Percentiles rank a stretch among this genome's conserved stretches.
These are phyloP conservation scores for Hiodon alosoides DNA, from an alignment of 2,113 vertebrate species.

Conservation along the genomic window DNA sequence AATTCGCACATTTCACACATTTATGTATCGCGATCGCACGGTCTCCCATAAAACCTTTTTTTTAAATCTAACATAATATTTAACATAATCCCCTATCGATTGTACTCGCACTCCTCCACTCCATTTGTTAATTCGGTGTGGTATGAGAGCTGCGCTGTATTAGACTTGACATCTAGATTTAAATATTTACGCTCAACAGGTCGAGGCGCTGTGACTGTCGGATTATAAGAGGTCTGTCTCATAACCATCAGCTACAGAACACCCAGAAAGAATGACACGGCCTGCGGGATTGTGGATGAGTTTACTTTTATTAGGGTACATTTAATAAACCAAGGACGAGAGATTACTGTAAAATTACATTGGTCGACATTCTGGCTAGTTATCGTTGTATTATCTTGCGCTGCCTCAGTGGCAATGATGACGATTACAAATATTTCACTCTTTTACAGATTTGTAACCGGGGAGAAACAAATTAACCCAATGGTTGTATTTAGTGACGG, in stretches of 20 bases:
- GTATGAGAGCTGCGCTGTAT: neutral
- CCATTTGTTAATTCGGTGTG: slow-evolving; percentile 4
- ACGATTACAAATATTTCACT: neutral
- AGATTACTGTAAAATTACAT: neutral
- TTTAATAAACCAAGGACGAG: neutral
- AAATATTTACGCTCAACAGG: slow-evolving; percentile 15
- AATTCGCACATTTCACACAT: no score
- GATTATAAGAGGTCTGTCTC: neutral
- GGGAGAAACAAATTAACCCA: neutral
- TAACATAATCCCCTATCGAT: neutral
- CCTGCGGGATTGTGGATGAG: slow-evolving; percentile 15
- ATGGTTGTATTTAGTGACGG: slow-evolving; percentile 33
- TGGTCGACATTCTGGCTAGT: neutral
- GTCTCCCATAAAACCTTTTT: no score
- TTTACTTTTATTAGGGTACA: slow-evolving; percentile 36
- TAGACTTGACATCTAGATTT: neutral
- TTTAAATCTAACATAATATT: neutral
- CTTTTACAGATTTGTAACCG: slow-evolving; percentile 23
- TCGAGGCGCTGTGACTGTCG: neutral
- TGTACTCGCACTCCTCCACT: neutral
- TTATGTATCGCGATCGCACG: no score
- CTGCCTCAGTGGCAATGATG: neutral
- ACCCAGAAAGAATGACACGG: slow-evolving; percentile 19
- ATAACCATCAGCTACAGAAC: neutral
- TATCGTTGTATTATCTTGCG: no score